phyloP scores from a whole-genome alignment of 2,113 vertebrate genomes.

The Gnathonemus longibarbis region DNA sequence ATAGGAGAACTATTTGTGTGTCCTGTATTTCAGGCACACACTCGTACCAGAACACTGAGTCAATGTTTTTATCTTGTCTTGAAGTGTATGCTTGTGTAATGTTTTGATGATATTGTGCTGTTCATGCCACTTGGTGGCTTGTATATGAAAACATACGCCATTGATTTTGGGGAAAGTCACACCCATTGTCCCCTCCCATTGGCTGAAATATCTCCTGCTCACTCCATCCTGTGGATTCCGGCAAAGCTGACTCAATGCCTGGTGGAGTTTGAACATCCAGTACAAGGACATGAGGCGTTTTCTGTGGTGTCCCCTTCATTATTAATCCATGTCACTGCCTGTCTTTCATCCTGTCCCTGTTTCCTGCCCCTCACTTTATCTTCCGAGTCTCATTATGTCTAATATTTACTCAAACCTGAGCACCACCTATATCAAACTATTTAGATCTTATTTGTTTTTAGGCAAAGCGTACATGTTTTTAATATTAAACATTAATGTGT shows the following conservation, averaged over 20 bases:
- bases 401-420: background rate
- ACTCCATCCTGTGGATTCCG: background rate
- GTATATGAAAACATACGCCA: background rate
- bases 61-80: background rate
- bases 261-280: background rate
- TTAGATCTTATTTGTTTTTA: background rate
- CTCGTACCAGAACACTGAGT: background rate
- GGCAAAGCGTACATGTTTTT: background rate
- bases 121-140: background rate
- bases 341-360: background rate
- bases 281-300: background rate
- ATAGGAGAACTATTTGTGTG: background rate
- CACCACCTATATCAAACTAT: background rate
- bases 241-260: background rate
- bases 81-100: background rate
- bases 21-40: background rate
- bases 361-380: background rate
- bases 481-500: background rate
- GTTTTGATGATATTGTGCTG: background rate
- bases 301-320: background rate
- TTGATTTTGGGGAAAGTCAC: background rate
- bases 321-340: background rate
- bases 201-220: background rate
- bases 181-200: background rate
- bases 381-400: background rate